Evolutionary conservation across 2,888 invertebrate genomes (phyloP).

Genomic region (Chymomyza procnemis): DNA sequence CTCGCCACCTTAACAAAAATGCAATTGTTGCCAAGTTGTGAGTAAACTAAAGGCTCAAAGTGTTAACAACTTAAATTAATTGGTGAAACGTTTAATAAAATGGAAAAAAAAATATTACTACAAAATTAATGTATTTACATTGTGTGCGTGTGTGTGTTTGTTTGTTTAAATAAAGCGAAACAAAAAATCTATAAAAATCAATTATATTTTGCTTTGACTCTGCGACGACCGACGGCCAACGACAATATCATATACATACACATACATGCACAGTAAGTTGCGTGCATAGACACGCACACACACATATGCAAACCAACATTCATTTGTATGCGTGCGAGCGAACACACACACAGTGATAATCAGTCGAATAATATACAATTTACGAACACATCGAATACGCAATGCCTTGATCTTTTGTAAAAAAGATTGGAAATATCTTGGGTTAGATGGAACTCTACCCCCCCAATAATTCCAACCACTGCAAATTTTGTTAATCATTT

Average conservation of each 20-base stretch:
- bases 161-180: neutral
- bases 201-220: constrained; percentile 1
- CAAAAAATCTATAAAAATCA: constrained; percentile 2
- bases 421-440: neutral
- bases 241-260: neutral
- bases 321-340: constrained; percentile 8
- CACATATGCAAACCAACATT: constrained; percentile 1
- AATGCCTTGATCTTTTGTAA: neutral
- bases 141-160: neutral
- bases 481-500: too few relatives aligned
- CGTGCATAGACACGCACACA: constrained; percentile 8
- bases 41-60: neutral
- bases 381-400: constrained; percentile 14
- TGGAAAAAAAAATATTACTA: neutral
- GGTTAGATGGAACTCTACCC: neutral
- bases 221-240: neutral
- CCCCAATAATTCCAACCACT: too few relatives aligned
- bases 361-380: neutral
- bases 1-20: neutral
- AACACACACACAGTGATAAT: constrained; percentile 1
- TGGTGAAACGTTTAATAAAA: neutral
- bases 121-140: constrained; percentile 1
- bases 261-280: neutral
- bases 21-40: neutral
- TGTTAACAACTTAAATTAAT: neutral